Conservation (phyloP, 1,140 invertebrate species). For the Pseudomyrmex pallidus region DNA sequence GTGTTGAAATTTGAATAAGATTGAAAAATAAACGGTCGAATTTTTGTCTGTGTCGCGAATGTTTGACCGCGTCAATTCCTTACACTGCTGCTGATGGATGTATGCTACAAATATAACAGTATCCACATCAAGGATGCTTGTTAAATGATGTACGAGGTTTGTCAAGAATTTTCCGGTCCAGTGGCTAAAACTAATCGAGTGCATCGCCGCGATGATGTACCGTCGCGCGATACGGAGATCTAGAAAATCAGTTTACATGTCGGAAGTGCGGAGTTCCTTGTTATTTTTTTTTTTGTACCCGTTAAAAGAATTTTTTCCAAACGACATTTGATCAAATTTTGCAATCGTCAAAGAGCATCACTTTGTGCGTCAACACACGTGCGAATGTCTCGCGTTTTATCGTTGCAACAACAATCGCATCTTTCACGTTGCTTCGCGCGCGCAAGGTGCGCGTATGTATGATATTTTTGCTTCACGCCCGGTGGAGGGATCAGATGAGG, state of each 20-base stretch:
- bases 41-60: neutral
- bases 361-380: too few relatives aligned
- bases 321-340: neutral
- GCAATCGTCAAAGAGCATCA: too few relatives aligned
- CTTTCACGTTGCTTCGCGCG: neutral
- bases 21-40: conserved; percentile 12
- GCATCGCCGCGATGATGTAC: conserved; percentile 7
- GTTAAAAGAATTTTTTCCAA: too few relatives aligned
- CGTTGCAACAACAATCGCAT: too few relatives aligned
- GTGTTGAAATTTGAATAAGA: neutral
- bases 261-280: neutral
- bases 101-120: too few relatives aligned
- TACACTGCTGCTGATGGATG: neutral
- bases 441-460: neutral
- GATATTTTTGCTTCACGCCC: conserved; percentile 2
- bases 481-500: neutral
- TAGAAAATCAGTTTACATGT: conserved; percentile 34
- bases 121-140: neutral
- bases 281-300: neutral
- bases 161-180: conserved; percentile 11
- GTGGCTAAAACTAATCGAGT: conserved; percentile 38
- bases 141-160: conserved; percentile 27
- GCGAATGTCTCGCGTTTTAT: too few relatives aligned
- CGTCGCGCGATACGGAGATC: conserved; percentile 5
- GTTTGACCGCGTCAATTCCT: neutral